These are phyloP conservation scores for Salvelinus fontinalis DNA, from an alignment of 2,113 vertebrate genomes.

Conservation along the genomic window DNA sequence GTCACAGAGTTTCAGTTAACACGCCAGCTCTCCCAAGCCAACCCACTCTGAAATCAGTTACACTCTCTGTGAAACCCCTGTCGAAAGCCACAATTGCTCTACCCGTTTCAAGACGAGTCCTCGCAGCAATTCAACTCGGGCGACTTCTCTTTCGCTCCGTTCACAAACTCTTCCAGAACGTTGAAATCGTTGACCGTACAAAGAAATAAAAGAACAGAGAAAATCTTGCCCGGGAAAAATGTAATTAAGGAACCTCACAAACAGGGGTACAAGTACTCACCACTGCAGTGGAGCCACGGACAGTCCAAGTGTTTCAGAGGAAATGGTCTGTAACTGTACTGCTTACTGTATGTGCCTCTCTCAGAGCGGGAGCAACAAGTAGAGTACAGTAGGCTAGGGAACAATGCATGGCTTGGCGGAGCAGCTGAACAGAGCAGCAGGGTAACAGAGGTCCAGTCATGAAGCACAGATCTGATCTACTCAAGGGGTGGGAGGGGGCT, in stretches of 20 bases:
- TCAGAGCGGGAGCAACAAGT: slow-evolving; percentile 60
- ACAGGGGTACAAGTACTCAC: slow-evolving; percentile 50
- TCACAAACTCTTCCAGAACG: too few relatives aligned
- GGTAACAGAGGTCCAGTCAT: neutral
- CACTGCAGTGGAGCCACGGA: slow-evolving; percentile 11
- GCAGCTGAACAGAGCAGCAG: neutral
- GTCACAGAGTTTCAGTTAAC: slow-evolving; percentile 11
- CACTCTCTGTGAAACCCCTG: neutral
- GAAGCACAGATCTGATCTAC: neutral
- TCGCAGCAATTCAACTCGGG: too few relatives aligned
- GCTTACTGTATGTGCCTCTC: slow-evolving; percentile 13
- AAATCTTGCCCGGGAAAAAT: neutral
- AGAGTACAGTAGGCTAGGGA: slow-evolving; percentile 57
- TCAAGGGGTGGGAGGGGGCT: neutral
- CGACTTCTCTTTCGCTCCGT: too few relatives aligned
- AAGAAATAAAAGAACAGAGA: too few relatives aligned
- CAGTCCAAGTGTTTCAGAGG: slow-evolving; percentile 2
- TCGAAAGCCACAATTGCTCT: too few relatives aligned
- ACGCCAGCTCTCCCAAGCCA: neutral
- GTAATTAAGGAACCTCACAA: neutral
- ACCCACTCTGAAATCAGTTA: neutral
- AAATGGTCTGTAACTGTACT: neutral
- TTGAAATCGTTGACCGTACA: too few relatives aligned
- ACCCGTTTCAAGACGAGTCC: too few relatives aligned
- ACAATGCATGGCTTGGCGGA: slow-evolving; percentile 56